phyloP scores from a whole-genome alignment of 1,140 invertebrate species.

The Cydia fagiglandana region DNA sequence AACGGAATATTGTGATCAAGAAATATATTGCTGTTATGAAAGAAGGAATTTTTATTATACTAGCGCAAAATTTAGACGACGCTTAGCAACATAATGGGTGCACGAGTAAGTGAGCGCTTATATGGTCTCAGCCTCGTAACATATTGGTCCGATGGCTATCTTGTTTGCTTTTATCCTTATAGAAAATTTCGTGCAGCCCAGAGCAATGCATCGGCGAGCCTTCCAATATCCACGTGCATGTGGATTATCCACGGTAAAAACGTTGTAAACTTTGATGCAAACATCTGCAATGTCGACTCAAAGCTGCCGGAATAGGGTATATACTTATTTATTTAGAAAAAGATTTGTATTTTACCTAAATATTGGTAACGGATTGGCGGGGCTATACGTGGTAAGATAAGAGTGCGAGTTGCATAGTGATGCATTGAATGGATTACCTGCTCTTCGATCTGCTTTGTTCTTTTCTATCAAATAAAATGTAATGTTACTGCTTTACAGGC shows the following conservation, averaged over 20 bases:
- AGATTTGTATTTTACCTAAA: constrained; percentile 77
- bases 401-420: constrained; percentile 67
- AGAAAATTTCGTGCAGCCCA: constrained; percentile 78
- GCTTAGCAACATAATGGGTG: constrained; percentile 35
- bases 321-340: constrained; percentile 43
- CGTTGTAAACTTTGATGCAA: constrained; percentile 59
- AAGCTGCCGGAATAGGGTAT: constrained; percentile 45
- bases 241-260: constrained; percentile 73
- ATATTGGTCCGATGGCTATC: constrained; percentile 70
- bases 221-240: constrained; percentile 78
- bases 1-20: too few species aligned
- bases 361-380: constrained; percentile 76
- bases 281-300: constrained; percentile 53
- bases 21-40: too few species aligned
- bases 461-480: constrained; percentile 42
- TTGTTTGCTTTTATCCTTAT: constrained; percentile 79
- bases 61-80: neutral
- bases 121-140: constrained; percentile 52
- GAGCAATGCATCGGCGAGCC: constrained; percentile 72
- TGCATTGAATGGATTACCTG: constrained; percentile 73
- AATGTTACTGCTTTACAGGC: constrained; percentile 42
- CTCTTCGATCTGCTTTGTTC: constrained; percentile 57
- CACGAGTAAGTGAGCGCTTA: constrained; percentile 36
- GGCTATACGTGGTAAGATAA: constrained; percentile 70
- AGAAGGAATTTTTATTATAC: too few species aligned